Base-by-base conservation (phyloP, 2,888 invertebrate species). In the Didymodactylos carnosus region DNA sequence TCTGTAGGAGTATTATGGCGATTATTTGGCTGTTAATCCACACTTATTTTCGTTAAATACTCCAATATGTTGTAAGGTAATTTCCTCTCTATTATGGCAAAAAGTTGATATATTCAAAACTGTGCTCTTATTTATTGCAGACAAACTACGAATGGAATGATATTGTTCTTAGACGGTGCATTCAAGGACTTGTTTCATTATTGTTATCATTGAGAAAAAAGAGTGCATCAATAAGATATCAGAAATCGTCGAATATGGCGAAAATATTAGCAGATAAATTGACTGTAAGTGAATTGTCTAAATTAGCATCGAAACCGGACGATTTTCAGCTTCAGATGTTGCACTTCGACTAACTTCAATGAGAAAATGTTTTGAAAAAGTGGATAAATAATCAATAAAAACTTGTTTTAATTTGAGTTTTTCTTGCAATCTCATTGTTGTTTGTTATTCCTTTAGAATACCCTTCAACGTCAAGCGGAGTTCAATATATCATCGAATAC, bases 1-100 rank as follows among this genome's bases (percentile, higher is more conserved):
- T n/a, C n/a, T n/a, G n/a, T n/a, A n/a, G 82, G 98, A 99, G 84
- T 89, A 92, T 79, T 98, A 94, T 83, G 93, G 91, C 4, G 98
- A 99, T 85, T 95, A 90, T 83, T 86, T 97, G 76, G 91, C 95
- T 10, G 89, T 97, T 10, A 91, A 90, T 83, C 89, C 92, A 16
- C 93, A 95, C 84, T 85, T 95, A 77, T 94, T 94, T 85, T 83
- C 86, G 19, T 79, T 86, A 49, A 86, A 86, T 78, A 83, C 85
- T 73, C 77, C 80, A 27, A 80, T 80, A 16, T 83, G 83, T 77
- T 84, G 83, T 77, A 82, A 83, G 78, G 81, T 81, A 76, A 77
- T 76, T 69, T 43, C 25, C 14, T 43, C 19, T 14, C 27, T 11
- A 71, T 19, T 16, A 14, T 72, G n/a, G 16, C 40, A 41, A 19